Conservation (phyloP, 2,113 vertebrate genomes). For the Pelmatolapia mariae region DNA sequence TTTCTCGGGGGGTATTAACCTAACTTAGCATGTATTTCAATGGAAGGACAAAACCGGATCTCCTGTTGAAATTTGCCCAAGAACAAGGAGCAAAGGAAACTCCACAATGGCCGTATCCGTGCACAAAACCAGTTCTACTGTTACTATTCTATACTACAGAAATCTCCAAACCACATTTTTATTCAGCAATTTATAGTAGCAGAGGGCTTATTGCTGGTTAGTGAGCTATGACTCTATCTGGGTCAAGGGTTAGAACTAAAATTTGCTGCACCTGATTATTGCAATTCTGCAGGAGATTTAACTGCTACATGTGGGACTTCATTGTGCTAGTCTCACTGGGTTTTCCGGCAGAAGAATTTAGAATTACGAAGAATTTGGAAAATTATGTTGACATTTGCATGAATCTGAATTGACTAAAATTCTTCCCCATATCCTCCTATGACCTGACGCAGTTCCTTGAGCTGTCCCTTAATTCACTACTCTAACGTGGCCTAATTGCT, state of each 20-base stretch:
- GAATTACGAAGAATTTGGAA: not conserved
- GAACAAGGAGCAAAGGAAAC: not conserved
- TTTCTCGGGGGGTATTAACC: rapidly evolving
- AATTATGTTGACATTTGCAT: not conserved
- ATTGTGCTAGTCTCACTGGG: not conserved
- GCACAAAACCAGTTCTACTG: not conserved
- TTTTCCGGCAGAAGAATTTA: not conserved
- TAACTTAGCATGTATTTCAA: not conserved
- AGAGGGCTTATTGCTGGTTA: not conserved
- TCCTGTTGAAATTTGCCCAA: not conserved
- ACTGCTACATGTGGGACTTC: not conserved
- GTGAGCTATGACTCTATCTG: not conserved
- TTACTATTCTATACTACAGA: not conserved
- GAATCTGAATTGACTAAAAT: not conserved
- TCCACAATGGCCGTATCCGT: not conserved
- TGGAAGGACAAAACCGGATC: not conserved
- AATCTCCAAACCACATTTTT: not conserved
- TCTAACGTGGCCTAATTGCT: not conserved
- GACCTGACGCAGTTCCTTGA: not conserved
- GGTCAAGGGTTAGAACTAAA: not conserved
- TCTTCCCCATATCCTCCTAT: not conserved
- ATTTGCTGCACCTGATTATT: not conserved
- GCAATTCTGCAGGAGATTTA: not conserved
- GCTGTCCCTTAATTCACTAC: not conserved
- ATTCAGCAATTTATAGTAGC: not conserved